Evolutionary conservation across 2,797 vertebrate genomes (phyloP).

Genomic region (Smutsia temminckii): DNA sequence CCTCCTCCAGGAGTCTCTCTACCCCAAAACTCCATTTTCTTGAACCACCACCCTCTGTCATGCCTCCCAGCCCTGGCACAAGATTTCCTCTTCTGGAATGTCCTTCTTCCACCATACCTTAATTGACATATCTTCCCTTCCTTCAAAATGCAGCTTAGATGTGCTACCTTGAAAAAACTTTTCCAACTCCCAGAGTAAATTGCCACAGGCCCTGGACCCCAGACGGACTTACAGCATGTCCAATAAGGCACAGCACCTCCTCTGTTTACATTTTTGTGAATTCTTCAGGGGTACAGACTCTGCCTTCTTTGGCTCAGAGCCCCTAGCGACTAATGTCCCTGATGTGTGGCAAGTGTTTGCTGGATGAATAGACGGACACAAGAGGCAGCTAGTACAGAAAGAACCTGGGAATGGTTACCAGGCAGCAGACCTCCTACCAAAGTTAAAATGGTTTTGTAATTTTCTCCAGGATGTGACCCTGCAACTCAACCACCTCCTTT

Average conservation of each 20-base stretch:
- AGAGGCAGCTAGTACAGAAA: not conserved
- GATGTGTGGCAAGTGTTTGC: not conserved
- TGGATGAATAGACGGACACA: not conserved
- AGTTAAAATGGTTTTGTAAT: not conserved
- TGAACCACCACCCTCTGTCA: not conserved
- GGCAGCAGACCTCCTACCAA: not conserved
- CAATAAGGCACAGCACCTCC: not conserved
- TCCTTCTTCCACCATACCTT: not conserved
- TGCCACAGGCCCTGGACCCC: not conserved
- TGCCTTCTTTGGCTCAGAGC: not conserved
- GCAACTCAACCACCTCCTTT: not conserved
- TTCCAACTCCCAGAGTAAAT: not conserved
- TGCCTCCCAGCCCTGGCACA: not conserved
- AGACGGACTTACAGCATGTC: not conserved
- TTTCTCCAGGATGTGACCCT: conserved; percentile 5
- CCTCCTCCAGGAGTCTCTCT: not conserved
- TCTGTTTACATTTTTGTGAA: not conserved
- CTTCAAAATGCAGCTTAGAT: not conserved
- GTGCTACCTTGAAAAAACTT: not conserved
- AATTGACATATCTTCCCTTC: not conserved
- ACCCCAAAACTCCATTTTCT: not conserved
- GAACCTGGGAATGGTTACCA: not conserved
- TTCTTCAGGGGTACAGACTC: not conserved
- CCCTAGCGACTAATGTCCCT: not conserved
- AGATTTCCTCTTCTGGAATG: not conserved